These are phyloP conservation scores for Ptyas mucosa DNA, from an alignment of 2,113 vertebrate genomes.

Conservation along the genomic window DNA sequence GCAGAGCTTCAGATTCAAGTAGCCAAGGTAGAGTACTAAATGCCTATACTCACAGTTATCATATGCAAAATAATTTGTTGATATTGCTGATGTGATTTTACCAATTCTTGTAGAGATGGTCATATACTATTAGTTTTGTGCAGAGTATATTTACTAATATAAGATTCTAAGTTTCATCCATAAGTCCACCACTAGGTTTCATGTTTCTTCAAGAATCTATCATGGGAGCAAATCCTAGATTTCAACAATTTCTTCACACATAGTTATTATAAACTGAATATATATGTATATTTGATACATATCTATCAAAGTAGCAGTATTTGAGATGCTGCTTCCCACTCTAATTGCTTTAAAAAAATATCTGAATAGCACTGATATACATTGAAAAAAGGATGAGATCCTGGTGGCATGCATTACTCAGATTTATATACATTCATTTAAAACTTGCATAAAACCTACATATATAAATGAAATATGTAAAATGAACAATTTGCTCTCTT, in stretches of 20 bases:
- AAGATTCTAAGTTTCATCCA: neutral
- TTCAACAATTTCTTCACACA: neutral
- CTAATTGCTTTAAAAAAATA: neutral
- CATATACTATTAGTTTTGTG: neutral
- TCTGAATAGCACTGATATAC: neutral
- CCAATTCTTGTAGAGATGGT: neutral
- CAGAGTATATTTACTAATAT: neutral
- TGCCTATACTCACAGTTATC: neutral
- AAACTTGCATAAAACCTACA: neutral
- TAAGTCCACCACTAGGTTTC: neutral
- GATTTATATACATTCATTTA: neutral
- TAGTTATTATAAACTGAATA: neutral
- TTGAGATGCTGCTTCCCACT: neutral
- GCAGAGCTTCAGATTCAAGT: neutral
- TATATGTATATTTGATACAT: neutral
- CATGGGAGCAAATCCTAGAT: neutral
- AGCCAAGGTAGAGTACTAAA: neutral
- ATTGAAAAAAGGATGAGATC: neutral
- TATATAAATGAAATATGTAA: neutral
- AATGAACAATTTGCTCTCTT: neutral
- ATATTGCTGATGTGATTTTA: neutral
- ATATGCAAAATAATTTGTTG: neutral
- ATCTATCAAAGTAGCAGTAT: neutral
- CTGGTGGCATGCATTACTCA: neutral
- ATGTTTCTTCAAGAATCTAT: neutral